phyloP scores from a whole-genome alignment of 2,888 invertebrate species.

The Ethmia dodecea region DNA sequence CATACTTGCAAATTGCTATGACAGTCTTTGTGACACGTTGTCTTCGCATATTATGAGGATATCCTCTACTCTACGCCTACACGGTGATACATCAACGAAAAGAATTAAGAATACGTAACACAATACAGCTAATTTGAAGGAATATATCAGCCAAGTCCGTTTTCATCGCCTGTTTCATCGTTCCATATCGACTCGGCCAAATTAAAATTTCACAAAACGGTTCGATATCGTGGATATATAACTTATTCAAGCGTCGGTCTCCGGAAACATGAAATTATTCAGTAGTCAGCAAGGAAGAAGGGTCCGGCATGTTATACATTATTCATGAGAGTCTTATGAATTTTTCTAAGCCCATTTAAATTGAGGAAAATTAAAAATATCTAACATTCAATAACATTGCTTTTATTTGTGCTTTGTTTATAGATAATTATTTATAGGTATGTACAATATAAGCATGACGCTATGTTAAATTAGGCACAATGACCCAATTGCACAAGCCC shows the following conservation, averaged over 20 bases:
- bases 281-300: conserved; percentile 54
- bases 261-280: conserved; percentile 62
- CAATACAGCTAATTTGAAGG: background rate
- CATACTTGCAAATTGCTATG: conserved; percentile 58
- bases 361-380: conserved; percentile 4
- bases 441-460: too few species aligned
- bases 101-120: background rate
- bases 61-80: conserved; percentile 66
- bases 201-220: conserved; percentile 53
- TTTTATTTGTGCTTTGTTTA: too few species aligned
- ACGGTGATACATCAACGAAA: conserved; percentile 35
- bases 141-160: background rate
- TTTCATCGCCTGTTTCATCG: background rate
- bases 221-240: conserved; percentile 43
- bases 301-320: conserved; percentile 45
- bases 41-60: conserved; percentile 67
- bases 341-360: conserved; percentile 15
- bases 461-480: conserved; percentile 4
- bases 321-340: conserved; percentile 33
- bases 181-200: conserved; percentile 38
- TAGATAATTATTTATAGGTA: too few species aligned
- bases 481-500: conserved; percentile 28
- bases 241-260: conserved; percentile 66
- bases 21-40: conserved; percentile 44
- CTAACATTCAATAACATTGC: too few species aligned